These are phyloP conservation scores for Hyperoplus immaculatus DNA, from an alignment of 2,797 vertebrate genomes.

Conservation along the genomic window DNA sequence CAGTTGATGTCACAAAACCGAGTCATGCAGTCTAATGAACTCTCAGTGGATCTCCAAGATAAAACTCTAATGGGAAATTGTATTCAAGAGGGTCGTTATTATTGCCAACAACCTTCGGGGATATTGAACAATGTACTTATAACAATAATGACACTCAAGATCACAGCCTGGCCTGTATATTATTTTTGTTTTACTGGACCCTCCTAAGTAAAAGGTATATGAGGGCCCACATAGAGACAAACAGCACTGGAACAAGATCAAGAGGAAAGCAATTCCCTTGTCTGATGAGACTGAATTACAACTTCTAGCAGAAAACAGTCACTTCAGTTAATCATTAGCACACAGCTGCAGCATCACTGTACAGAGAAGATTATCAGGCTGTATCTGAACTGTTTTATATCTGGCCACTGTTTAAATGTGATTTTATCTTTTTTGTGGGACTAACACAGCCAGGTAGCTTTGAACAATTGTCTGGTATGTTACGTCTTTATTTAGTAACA, in stretches of 20 bases:
- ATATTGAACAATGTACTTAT: neutral
- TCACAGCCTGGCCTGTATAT: neutral
- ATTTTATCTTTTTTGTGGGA: neutral
- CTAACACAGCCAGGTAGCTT: neutral
- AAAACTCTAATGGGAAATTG: neutral
- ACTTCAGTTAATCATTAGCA: neutral
- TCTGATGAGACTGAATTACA: neutral
- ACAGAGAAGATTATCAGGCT: neutral
- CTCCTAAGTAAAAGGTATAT: neutral
- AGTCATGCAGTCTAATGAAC: neutral
- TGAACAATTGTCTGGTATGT: neutral
- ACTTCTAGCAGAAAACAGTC: neutral
- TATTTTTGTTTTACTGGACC: neutral
- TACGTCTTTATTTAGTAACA: neutral
- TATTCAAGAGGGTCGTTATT: constrained; percentile 1
- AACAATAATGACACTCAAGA: neutral
- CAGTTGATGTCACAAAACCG: neutral
- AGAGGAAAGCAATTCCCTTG: neutral
- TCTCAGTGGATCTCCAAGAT: neutral
- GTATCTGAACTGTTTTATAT: neutral
- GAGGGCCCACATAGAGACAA: neutral
- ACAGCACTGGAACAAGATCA: neutral
- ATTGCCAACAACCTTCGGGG: neutral
- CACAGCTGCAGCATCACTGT: neutral
- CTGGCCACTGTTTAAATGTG: neutral